Evolutionary conservation across 2,797 vertebrate genomes (phyloP).

Genomic region (Epinephelus coioides): DNA sequence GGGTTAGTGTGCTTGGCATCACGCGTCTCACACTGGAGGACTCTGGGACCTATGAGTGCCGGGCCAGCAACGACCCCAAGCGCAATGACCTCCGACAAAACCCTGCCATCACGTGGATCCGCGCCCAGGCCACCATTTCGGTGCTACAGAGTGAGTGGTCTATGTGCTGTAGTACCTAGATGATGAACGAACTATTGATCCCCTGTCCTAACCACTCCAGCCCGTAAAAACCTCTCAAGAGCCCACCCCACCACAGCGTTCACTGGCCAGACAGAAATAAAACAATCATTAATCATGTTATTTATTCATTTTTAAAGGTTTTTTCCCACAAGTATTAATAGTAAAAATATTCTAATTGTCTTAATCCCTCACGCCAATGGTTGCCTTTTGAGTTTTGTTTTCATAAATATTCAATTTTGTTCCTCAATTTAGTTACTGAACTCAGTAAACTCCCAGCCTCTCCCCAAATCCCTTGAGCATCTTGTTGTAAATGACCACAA

Average conservation of each 20-base stretch:
- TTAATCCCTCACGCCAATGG: slow-evolving; percentile 23
- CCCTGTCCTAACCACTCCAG: slow-evolving; percentile 55
- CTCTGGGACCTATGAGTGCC: slow-evolving; percentile 99
- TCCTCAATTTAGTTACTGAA: not conserved
- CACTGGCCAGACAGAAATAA: slow-evolving; percentile 44
- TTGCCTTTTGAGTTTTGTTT: slow-evolving; percentile 45
- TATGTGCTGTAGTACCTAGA: slow-evolving; percentile 92
- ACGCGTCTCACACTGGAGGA: slow-evolving; percentile 97
- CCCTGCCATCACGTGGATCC: slow-evolving; percentile 98
- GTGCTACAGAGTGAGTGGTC: slow-evolving; percentile 99
- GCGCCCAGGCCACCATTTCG: slow-evolving; percentile 98
- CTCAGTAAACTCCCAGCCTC: slow-evolving; percentile 27
- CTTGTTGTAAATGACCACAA: slow-evolving; percentile 77
- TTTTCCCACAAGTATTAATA: slow-evolving; percentile 6
- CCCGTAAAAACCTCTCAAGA: slow-evolving; percentile 40
- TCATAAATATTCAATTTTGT: slow-evolving; percentile 17
- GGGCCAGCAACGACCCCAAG: slow-evolving; percentile 98
- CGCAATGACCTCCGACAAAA: slow-evolving; percentile 99
- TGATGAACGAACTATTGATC: slow-evolving; percentile 73
- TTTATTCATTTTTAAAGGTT: slow-evolving; percentile 20
- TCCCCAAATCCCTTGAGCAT: slow-evolving; percentile 61
- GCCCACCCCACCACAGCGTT: slow-evolving; percentile 25
- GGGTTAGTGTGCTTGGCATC: slow-evolving; percentile 96
- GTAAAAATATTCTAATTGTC: slow-evolving; percentile 1
- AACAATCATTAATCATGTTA: slow-evolving; percentile 30